Conservation (phyloP, 2,797 vertebrate species). For the Alectoris magna region DNA sequence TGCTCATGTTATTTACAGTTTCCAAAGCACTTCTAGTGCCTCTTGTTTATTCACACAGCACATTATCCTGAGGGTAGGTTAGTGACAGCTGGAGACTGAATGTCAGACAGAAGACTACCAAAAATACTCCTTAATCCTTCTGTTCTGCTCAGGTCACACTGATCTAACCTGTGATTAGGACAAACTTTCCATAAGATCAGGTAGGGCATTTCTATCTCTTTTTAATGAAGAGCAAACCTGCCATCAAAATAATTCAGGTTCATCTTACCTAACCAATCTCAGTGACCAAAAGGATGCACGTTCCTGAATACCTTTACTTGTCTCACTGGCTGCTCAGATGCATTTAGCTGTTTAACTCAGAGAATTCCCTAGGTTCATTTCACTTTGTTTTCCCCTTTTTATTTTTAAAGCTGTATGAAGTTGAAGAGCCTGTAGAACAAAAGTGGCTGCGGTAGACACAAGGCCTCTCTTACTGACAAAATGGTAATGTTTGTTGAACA, state of each 20-base stretch:
- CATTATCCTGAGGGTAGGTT: background rate
- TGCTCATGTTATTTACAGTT: background rate
- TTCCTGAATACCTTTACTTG: background rate
- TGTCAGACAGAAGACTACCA: slow-evolving; percentile 9
- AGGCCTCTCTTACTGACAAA: background rate
- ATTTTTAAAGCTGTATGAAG: background rate
- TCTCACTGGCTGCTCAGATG: background rate
- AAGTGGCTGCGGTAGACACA: background rate
- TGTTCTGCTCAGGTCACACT: background rate
- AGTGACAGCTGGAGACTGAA: slow-evolving; percentile 37
- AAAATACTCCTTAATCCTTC: slow-evolving; percentile 17
- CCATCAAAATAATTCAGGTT: background rate
- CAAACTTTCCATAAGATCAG: background rate
- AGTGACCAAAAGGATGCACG: background rate
- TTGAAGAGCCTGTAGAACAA: background rate
- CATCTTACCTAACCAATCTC: background rate
- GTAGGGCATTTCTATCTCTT: background rate
- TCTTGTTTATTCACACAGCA: background rate
- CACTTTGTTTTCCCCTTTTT: background rate
- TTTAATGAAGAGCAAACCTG: background rate
- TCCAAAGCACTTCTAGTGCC: background rate
- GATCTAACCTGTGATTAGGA: background rate
- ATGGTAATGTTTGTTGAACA: background rate
- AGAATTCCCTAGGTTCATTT: background rate
- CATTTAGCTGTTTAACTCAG: background rate